A percentile compares a stretch with the other conserved stretches of the same genome.
Evolutionary conservation across 2,113 vertebrate genomes (phyloP).

Genomic region (Tretioscincus oriximinensis): DNA sequence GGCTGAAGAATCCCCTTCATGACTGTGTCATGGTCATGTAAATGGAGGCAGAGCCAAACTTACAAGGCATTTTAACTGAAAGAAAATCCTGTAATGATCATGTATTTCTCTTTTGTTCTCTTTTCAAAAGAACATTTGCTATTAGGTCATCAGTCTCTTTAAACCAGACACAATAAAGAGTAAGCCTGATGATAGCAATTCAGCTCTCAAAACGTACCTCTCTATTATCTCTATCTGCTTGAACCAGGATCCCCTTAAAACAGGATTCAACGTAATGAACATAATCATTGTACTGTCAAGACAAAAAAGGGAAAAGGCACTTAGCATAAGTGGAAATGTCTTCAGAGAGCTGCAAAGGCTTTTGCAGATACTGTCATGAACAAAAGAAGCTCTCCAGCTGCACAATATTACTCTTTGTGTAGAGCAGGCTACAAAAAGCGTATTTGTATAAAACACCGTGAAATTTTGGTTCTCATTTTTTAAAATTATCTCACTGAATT

Average conservation of each 20-base stretch:
- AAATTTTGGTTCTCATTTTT: too few relatives aligned
- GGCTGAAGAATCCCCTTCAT: too few relatives aligned
- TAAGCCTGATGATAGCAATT: background rate
- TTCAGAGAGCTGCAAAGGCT: background rate
- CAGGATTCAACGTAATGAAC: conserved; percentile 93
- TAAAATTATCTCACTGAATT: background rate
- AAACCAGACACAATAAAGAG: background rate
- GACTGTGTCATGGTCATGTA: too few relatives aligned
- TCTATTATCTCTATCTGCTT: conserved; percentile 93
- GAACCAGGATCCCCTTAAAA: conserved; percentile 91
- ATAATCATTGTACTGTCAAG: conserved; percentile 88
- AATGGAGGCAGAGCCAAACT: background rate
- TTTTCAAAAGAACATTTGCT: fast-evolving
- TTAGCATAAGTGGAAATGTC: background rate
- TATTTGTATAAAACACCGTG: background rate
- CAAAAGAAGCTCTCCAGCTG: background rate
- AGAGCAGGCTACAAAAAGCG: background rate
- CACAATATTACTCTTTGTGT: background rate
- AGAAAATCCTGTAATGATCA: too few relatives aligned
- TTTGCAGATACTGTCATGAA: background rate
- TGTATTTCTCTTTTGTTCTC: too few relatives aligned
- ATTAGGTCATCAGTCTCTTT: fast-evolving
- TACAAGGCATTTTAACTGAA: background rate
- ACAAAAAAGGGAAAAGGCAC: conserved; percentile 16
- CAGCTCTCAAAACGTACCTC: conserved; percentile 80